Percentiles rank a stretch among this genome's conserved stretches.
Conservation (phyloP, 1,140 invertebrate species). For the Plutomurus gul region DNA sequence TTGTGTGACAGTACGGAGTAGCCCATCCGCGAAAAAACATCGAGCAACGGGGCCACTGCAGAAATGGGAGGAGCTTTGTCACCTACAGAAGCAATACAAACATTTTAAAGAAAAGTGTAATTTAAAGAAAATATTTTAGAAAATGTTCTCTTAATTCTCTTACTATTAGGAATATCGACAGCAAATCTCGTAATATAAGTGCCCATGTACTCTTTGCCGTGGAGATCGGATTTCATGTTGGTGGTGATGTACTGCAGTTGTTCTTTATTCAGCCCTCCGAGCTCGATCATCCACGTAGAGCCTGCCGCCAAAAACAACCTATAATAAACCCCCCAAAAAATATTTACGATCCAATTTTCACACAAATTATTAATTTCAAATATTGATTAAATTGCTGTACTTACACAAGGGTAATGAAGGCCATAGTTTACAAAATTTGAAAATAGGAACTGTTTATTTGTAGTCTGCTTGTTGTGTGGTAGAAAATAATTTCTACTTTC, state of each 20-base stretch:
- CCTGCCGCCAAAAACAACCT: slow-evolving; percentile 20
- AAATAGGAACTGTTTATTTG: not conserved
- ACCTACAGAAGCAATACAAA: not conserved
- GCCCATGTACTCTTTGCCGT: slow-evolving; percentile 19
- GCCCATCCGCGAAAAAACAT: not conserved
- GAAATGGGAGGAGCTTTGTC: slow-evolving; percentile 7
- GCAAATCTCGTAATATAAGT: not conserved
- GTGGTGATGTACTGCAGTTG: not conserved
- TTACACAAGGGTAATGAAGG: not conserved
- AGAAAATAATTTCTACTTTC: not conserved
- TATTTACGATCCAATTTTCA: not conserved
- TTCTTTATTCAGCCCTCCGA: slow-evolving; percentile 33
- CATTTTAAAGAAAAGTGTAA: not conserved
- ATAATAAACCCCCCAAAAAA: not conserved
- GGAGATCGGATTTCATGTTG: not conserved
- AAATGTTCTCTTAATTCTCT: not conserved
- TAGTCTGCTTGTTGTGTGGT: not conserved
- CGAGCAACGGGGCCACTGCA: not conserved
- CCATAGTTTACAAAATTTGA: too few relatives aligned
- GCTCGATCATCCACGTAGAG: slow-evolving; percentile 19
- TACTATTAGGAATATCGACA: slow-evolving; percentile 34
- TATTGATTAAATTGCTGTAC: not conserved
- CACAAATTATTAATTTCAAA: not conserved
- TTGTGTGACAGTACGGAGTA: slow-evolving; percentile 17
- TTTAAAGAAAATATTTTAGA: not conserved